These are phyloP conservation scores for Aphaenogaster rudis DNA, from an alignment of 1,140 invertebrate species.

Conservation along the genomic window DNA sequence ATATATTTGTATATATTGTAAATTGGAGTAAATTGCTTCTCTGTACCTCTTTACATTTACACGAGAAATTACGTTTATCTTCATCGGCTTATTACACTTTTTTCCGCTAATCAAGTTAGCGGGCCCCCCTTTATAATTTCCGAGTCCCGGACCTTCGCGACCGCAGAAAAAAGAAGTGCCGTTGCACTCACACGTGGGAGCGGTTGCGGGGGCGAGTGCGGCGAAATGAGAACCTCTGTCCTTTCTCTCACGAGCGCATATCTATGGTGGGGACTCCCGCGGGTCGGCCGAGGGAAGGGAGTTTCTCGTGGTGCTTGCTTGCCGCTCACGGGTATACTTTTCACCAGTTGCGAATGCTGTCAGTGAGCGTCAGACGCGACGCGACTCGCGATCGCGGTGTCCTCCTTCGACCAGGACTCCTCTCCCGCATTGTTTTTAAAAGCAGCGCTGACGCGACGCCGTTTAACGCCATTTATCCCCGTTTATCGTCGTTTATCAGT, in stretches of 20 bases:
- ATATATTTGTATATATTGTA: not conserved
- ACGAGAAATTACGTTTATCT: not conserved
- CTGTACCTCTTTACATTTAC: not conserved
- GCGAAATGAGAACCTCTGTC: conserved; percentile 78
- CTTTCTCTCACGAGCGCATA: conserved; percentile 83
- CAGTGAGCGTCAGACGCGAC: conserved; percentile 77
- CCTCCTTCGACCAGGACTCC: conserved; percentile 63
- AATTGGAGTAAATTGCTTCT: not conserved
- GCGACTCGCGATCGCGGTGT: conserved; percentile 65
- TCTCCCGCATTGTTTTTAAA: not conserved
- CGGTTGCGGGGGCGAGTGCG: conserved; percentile 44
- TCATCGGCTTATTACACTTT: not conserved
- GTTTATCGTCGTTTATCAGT: not conserved
- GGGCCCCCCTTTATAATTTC: conserved; percentile 7
- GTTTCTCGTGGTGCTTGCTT: conserved; percentile 72
- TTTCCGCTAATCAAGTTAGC: conserved; percentile 11
- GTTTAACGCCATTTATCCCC: not conserved
- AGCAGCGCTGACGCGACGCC: not conserved
- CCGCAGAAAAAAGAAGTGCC: not conserved
- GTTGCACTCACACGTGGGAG: conserved; percentile 21
- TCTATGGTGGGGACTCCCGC: conserved; percentile 75
- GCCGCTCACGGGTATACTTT: conserved; percentile 78
- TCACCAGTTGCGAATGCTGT: conserved; percentile 82
- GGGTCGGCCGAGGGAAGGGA: conserved; percentile 62
- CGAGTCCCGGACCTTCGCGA: conserved; percentile 17